Conservation (phyloP, 2,797 vertebrate genomes). For the Serranus cabrilla region DNA sequence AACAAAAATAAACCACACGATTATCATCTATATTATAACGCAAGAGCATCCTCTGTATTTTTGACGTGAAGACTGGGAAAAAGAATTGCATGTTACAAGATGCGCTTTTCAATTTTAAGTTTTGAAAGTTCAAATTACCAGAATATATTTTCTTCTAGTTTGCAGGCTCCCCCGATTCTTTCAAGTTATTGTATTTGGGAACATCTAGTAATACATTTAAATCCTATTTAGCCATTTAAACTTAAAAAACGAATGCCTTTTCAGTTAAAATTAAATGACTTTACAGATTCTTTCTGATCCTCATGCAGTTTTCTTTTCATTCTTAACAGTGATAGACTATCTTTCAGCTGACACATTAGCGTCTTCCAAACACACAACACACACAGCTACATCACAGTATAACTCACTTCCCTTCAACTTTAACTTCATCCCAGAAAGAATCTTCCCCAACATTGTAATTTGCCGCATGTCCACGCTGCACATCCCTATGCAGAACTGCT, state of each 20-base stretch:
- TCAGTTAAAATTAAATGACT: not conserved
- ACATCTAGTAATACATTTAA: not conserved
- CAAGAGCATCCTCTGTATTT: too few relatives aligned
- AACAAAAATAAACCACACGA: too few relatives aligned
- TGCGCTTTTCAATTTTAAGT: too few relatives aligned
- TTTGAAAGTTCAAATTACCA: not conserved
- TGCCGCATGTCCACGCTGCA: slow-evolving; percentile 26
- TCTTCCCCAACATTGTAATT: not conserved
- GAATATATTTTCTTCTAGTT: not conserved
- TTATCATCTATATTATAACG: too few relatives aligned
- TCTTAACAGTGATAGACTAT: not conserved
- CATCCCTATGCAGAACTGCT: slow-evolving; percentile 20
- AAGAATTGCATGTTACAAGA: too few relatives aligned
- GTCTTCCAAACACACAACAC: not conserved
- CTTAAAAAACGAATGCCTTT: not conserved
- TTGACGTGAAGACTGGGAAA: too few relatives aligned
- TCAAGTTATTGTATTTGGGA: not conserved
- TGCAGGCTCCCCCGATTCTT: not conserved
- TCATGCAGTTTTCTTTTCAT: not conserved
- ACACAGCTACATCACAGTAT: slow-evolving; percentile 6
- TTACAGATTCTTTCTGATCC: not conserved
- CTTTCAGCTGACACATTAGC: not conserved
- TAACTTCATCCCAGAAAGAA: not conserved
- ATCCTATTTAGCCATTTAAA: not conserved
- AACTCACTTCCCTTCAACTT: slow-evolving; percentile 1